These are phyloP conservation scores for Coelinius sp. DNA, from an alignment of 2,888 invertebrate species.

Conservation along the genomic window DNA sequence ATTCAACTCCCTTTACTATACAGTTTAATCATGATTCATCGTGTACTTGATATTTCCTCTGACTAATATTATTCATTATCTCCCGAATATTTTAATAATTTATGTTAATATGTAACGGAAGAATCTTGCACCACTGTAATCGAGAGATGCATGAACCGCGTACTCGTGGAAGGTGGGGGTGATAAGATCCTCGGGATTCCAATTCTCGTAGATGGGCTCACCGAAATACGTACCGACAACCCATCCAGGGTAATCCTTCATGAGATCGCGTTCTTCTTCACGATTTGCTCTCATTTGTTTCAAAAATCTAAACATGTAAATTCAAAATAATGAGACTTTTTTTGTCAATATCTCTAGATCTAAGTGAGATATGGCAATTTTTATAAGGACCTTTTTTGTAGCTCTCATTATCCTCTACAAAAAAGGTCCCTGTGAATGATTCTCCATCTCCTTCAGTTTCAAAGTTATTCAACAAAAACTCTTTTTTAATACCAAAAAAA, in stretches of 20 bases:
- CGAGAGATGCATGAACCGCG: slow-evolving; percentile 74
- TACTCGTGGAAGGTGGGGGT: slow-evolving; percentile 80
- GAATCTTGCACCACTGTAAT: not conserved
- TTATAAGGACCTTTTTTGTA: not conserved
- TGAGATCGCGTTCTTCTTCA: slow-evolving; percentile 87
- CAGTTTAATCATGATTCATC: not conserved
- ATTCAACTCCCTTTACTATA: not conserved
- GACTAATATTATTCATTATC: not conserved
- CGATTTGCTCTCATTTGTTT: slow-evolving; percentile 85
- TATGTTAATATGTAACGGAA: slow-evolving; percentile 15
- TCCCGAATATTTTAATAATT: not conserved
- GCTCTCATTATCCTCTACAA: too few species aligned
- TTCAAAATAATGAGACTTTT: not conserved
- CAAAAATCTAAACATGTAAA: slow-evolving; percentile 75
- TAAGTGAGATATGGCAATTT: not conserved
- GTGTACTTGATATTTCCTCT: not conserved
- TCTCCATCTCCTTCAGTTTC: too few species aligned
- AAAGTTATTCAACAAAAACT: too few species aligned
- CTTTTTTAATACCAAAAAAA: too few species aligned
- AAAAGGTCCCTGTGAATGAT: too few species aligned
- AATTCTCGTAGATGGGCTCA: slow-evolving; percentile 81
- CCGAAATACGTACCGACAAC: slow-evolving; percentile 91
- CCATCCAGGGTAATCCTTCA: slow-evolving; percentile 94
- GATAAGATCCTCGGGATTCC: slow-evolving; percentile 71
- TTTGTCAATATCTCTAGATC: not conserved